Base-by-base conservation (phyloP, 2,888 invertebrate genomes). In the Rhamphomyia laevipes region DNA sequence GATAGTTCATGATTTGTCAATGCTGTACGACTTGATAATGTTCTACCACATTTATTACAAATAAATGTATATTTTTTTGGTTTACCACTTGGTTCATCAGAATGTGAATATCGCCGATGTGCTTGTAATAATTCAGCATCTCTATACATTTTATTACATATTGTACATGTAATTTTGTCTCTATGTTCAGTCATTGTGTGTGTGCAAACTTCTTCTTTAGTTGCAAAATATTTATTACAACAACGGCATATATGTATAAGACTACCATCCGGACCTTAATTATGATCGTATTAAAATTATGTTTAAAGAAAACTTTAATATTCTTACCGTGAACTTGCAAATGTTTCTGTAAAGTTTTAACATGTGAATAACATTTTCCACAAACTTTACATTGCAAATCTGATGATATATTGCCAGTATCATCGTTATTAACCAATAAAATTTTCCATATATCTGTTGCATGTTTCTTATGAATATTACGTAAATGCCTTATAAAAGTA, bases 1-100 rank as follows among this genome's bases (percentile, higher is more conserved):
- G 67, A 70, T 17, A 68, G 63, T 40, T 72, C 70, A 45, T 75
- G 75, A 51, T 65, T 65, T 7, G 62, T 62, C 2, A 75, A 58
- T 1, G 68, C 63, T 0, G 69, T 66, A 54, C 71, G 71, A 3
- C 66, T 66, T 11, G 60, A 58, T 45, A 67, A 70, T 38, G 64
- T 68, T 48, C 67, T 68, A 9, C 66, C 70, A 43, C 69, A 69
- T 46, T 69, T 70, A 45, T 64, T 63, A 53, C 68, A 70, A 41
- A 18, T 12, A 41, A 41, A 41, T 21, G 12, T 41, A 21, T 41
- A 21, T 18, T 17, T 17, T 18, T 41, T 41, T 18, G 17, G 35
- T 35, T 35, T 35, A 5, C 7, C n/a, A 35, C n/a, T 35, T 13
- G 35, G 35, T 2, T 10, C 35, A n/a, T 35, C 35, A n/a, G 35